Evolutionary conservation across 35 echinoderm and acorn worm genomes (phyloP), one percentile per base, ranked within the genome.

Genomic region (Apostichopus japonicus): DNA sequence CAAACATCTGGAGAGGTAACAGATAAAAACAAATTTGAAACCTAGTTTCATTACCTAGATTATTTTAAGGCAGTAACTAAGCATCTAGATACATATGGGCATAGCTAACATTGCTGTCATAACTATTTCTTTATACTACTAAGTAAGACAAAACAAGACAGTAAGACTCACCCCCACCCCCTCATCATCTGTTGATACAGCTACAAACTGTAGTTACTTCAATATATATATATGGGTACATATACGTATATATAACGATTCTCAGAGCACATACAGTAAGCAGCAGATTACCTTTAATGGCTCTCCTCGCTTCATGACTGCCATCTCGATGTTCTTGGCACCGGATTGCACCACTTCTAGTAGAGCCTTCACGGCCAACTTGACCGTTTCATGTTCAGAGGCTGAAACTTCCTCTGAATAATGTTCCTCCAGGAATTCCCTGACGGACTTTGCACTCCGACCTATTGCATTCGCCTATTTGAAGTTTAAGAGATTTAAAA

Each of bases 261-360:
- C 57, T 61, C 13, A 61, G 57, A 61, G 57, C 57, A 61, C 7
- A 44, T 44, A n/a, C n/a, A n/a, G n/a, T n/a, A 61, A 61, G 7
- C 13, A 61, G 13, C 7, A 61, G 7, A 13, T 61, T 86, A 99
- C 97, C 93, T 96, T 94, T 56, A 99, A 79, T 16, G 80, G 82
- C 56, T 96, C 92, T 11, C 92, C 94, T 93, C 95, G 93, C 89
- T 87, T 96, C 95, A 99, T 95, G 77, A 99, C 97, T 27, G 97
- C 97, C 90, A 99, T 82, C 78, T 99, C 97, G 54, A 99, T 96
- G 54, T 99, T 99, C 90, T 99, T 99, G 14, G 97, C 97, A 53
- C 97, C 97, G 7, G 97, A 99, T 78, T 99, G 97, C 14, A 99
- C 97, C 16, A 99, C 97, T 65, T 99, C 97, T 63, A 99, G 24